Conservation (phyloP, 1,140 invertebrate genomes). For the Halyomorpha halys region DNA sequence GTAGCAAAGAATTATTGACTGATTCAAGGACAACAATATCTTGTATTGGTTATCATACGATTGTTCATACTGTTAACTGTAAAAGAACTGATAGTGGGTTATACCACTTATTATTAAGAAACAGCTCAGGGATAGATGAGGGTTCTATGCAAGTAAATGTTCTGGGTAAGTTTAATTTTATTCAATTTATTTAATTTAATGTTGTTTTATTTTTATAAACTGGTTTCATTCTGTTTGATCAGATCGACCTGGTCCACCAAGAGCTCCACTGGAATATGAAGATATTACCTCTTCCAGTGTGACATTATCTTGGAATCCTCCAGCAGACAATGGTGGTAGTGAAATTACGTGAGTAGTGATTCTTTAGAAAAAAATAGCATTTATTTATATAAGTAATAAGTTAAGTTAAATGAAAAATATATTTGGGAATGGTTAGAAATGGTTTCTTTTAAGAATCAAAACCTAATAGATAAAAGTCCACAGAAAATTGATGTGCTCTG, state of each 20-base stretch:
- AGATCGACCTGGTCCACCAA: constrained; percentile 74
- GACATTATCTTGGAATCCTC: constrained; percentile 89
- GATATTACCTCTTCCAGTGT: constrained; percentile 88
- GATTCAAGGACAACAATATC: constrained; percentile 77
- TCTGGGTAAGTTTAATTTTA: constrained; percentile 42
- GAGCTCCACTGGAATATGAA: constrained; percentile 83
- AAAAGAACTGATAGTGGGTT: constrained; percentile 72
- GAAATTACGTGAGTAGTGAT: constrained; percentile 62
- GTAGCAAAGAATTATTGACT: constrained; percentile 56
- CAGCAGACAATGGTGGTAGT: constrained; percentile 88
- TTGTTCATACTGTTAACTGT: constrained; percentile 81
- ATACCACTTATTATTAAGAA: constrained; percentile 71
- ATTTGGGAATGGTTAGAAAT: no score
- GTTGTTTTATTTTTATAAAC: not conserved
- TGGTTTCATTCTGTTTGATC: not conserved
- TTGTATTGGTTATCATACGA: constrained; percentile 80
- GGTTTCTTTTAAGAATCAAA: no score
- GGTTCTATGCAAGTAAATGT: constrained; percentile 80
- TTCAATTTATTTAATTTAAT: not conserved
- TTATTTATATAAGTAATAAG: not conserved
- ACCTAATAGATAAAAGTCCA: no score
- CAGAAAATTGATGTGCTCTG: no score
- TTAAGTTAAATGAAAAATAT: not conserved
- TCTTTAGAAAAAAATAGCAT: not conserved
- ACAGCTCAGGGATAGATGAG: constrained; percentile 80